Conservation (phyloP, 2,797 vertebrate genomes). For the Molossus molossus region DNA sequence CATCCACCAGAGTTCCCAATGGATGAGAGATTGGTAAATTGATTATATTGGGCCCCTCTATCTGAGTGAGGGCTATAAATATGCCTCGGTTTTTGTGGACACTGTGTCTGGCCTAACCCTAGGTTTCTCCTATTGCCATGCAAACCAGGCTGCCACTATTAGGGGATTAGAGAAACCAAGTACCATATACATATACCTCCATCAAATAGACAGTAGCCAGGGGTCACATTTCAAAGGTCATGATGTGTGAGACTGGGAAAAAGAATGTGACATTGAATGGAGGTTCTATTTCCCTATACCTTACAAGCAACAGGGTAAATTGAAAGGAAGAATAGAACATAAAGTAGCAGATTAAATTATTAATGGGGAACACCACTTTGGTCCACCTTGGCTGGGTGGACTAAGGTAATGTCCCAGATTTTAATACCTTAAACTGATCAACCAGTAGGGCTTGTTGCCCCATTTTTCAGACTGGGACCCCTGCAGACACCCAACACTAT, state of each 20-base stretch:
- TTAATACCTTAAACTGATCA: neutral
- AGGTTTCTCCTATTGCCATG: neutral
- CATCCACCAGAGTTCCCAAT: neutral
- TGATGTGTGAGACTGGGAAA: neutral
- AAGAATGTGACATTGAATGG: neutral
- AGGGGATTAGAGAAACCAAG: neutral
- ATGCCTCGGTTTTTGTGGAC: neutral
- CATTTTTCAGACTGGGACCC: neutral
- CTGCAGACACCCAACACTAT: neutral
- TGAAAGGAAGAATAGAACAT: neutral
- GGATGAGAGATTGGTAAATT: neutral
- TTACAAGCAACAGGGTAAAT: neutral
- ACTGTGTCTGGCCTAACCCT: neutral
- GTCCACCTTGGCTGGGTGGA: neutral
- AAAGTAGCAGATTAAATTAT: neutral
- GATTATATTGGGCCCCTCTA: neutral
- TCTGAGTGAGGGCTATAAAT: neutral
- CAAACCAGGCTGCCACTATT: neutral
- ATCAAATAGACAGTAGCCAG: neutral
- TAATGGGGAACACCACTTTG: neutral
- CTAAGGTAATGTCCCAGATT: neutral
- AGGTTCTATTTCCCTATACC: neutral
- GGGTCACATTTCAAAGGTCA: neutral
- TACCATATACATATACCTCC: neutral
- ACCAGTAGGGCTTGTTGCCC: neutral